Conservation (phyloP, 1,140 invertebrate genomes). For the Neotoxoptera formosana region DNA sequence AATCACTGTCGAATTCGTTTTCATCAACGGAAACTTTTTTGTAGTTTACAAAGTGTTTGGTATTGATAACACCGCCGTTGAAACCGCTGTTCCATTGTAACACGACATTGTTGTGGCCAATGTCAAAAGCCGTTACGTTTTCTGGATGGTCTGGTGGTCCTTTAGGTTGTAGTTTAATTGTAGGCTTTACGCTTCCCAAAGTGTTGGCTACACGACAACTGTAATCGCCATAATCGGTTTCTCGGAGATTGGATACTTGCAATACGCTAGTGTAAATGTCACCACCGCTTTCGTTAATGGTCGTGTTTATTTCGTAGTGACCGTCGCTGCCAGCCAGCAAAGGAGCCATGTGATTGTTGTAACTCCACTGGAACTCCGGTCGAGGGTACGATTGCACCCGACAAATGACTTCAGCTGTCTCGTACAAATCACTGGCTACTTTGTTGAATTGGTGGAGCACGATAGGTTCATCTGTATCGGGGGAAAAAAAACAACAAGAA, state of each 20-base stretch:
- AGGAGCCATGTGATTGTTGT: constrained; percentile 74
- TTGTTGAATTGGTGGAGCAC: constrained; percentile 84
- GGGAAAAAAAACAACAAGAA: constrained; percentile 7
- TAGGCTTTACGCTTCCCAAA: constrained; percentile 77
- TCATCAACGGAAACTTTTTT: constrained; percentile 67
- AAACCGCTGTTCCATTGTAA: constrained; percentile 87
- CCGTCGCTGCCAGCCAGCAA: constrained; percentile 79
- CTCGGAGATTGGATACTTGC: constrained; percentile 78
- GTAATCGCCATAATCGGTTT: constrained; percentile 88
- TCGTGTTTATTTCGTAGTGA: constrained; percentile 84
- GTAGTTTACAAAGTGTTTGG: constrained; percentile 78
- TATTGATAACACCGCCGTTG: constrained; percentile 84
- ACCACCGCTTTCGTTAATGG: constrained; percentile 74
- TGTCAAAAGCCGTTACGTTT: constrained; percentile 72
- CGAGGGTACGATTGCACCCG: constrained; percentile 90
- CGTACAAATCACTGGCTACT: constrained; percentile 84
- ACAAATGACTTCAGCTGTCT: constrained; percentile 85
- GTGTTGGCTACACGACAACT: constrained; percentile 82
- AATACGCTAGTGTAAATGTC: constrained; percentile 82
- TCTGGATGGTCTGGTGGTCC: constrained; percentile 84
- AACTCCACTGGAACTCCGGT: constrained; percentile 92
- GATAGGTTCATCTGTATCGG: constrained; percentile 79
- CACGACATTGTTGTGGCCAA: constrained; percentile 79
- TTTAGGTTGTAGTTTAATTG: constrained; percentile 82
- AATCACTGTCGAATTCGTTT: constrained; percentile 62